phyloP scores from a whole-genome alignment of 2,888 invertebrate genomes.

The Maniola hyperantus region DNA sequence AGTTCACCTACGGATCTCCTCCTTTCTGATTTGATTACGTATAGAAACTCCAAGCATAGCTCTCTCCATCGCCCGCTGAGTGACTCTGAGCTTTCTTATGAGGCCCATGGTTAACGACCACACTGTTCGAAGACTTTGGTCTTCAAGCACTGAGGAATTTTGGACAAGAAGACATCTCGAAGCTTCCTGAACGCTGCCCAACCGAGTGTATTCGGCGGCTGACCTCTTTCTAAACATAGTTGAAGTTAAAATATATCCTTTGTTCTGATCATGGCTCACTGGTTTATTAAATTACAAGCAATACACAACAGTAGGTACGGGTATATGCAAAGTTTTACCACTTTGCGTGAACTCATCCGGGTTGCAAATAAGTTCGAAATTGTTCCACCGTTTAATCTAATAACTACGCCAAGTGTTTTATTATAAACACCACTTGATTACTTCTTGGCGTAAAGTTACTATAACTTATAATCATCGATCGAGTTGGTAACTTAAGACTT shows the following conservation, averaged over 20 bases:
- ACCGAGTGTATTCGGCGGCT: background rate
- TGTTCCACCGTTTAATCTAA: conserved; percentile 36
- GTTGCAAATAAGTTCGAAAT: conserved; percentile 37
- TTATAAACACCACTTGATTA: conserved; percentile 35
- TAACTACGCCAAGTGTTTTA: conserved; percentile 33
- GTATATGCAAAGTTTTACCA: conserved; percentile 35
- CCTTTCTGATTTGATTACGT: no score
- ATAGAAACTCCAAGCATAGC: no score
- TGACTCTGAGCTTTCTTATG: no score
- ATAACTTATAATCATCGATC: conserved; percentile 10
- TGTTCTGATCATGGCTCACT: conserved; percentile 12
- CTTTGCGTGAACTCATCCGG: conserved; percentile 32
- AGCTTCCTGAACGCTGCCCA: no score
- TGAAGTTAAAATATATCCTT: background rate
- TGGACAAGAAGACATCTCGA: no score
- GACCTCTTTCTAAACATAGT: no score
- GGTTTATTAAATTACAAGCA: conserved; percentile 41
- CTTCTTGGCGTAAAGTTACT: conserved; percentile 25
- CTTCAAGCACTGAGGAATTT: no score
- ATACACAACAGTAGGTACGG: conserved; percentile 30
- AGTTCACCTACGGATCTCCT: no score
- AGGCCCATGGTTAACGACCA: no score
- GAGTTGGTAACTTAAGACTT: background rate
- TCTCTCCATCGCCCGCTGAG: no score
- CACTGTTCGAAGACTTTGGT: no score